Conservation (phyloP, 2,113 vertebrate genomes). For the Oryzias woworae region DNA sequence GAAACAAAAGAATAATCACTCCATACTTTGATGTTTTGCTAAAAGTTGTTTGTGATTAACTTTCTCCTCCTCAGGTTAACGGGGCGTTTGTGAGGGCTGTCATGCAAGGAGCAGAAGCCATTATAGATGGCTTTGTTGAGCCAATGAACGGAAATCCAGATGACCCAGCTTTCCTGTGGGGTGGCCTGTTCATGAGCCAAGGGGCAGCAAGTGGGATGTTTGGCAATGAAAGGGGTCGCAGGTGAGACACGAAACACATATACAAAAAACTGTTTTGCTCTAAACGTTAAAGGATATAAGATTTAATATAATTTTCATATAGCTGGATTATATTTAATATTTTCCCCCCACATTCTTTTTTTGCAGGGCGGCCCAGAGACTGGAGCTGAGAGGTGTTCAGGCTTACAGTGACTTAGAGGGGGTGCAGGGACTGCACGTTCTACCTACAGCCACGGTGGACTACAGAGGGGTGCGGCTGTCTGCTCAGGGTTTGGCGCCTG, state of each 20-base stretch:
- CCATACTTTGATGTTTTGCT: too few relatives aligned
- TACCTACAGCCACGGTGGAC: constrained; percentile 81
- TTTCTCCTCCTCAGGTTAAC: constrained; percentile 70
- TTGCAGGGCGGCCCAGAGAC: constrained; percentile 74
- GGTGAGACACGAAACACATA: constrained; percentile 38
- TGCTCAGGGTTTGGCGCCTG: constrained; percentile 82
- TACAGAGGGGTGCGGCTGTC: constrained; percentile 81
- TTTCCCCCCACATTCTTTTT: background rate
- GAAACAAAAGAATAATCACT: too few relatives aligned
- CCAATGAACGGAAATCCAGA: constrained; percentile 76
- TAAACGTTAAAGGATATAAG: background rate
- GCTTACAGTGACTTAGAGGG: constrained; percentile 74
- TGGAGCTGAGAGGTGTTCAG: constrained; percentile 79
- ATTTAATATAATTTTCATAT: background rate
- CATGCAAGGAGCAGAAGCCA: constrained; percentile 74
- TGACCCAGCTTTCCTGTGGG: constrained; percentile 80
- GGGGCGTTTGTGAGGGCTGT: constrained; percentile 79
- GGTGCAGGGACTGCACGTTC: constrained; percentile 74
- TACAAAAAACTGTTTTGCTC: background rate
- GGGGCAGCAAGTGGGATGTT: constrained; percentile 63
- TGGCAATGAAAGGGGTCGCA: constrained; percentile 77
- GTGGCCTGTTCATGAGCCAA: constrained; percentile 80
- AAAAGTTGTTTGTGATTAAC: too few relatives aligned
- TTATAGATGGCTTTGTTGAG: constrained; percentile 79
- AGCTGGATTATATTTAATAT: background rate